These are phyloP conservation scores for Acrocephalus kingi DNA, from an alignment of 2,113 vertebrate genomes.

Conservation along the genomic window DNA sequence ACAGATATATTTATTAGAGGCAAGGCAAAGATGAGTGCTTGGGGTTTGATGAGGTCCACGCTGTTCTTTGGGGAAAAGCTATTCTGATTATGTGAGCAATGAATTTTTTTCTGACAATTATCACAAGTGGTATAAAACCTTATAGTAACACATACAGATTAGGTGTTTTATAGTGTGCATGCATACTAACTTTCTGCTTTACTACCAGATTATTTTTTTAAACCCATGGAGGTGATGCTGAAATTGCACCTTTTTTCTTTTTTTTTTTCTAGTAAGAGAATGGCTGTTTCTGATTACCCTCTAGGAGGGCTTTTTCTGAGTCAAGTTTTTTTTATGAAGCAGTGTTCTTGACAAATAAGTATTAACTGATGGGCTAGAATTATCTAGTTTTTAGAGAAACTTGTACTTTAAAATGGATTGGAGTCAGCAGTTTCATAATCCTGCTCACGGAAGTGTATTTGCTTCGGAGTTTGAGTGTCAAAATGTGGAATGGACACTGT, in stretches of 20 bases:
- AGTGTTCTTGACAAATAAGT: not conserved
- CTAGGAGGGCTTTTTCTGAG: not conserved
- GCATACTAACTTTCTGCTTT: not conserved
- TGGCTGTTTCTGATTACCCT: not conserved
- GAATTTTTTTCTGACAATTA: not conserved
- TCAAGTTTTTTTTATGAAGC: not conserved
- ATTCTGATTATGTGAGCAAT: not conserved
- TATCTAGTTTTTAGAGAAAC: not conserved
- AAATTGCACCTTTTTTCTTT: not conserved
- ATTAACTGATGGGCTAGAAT: not conserved
- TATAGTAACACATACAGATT: not conserved
- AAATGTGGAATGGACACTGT: not conserved
- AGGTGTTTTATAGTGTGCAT: not conserved
- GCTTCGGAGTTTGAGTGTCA: not conserved
- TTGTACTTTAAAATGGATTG: not conserved
- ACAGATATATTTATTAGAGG: too few relatives aligned
- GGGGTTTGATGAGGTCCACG: not conserved
- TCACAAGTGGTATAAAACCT: not conserved
- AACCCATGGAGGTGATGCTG: not conserved
- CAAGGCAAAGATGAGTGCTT: not conserved
- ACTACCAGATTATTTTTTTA: not conserved
- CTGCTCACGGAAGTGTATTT: not conserved
- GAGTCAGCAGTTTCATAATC: not conserved
- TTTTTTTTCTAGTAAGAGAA: not conserved
- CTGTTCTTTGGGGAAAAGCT: not conserved